Percentiles rank a stretch among this genome's conserved stretches.
Evolutionary conservation across 53 echinoderm and acorn worm genomes (phyloP).

Genomic region (Henricia sp.): DNA sequence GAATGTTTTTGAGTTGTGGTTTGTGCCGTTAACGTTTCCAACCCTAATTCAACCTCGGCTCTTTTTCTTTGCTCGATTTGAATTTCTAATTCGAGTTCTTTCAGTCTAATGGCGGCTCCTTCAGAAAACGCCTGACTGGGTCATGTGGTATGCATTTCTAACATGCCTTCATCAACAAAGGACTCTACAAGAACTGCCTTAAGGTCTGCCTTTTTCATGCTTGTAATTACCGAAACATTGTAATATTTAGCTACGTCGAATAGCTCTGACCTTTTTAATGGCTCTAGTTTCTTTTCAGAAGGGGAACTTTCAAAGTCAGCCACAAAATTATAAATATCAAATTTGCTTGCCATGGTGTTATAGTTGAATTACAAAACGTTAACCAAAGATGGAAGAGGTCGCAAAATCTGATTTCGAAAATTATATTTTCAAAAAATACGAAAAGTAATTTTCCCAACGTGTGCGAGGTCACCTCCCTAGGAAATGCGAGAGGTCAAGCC

Average conservation of each 20-base stretch:
- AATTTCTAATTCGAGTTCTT: conserved; percentile 8
- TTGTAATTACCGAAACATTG: conserved; percentile 17
- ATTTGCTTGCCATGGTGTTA: conserved; percentile 16
- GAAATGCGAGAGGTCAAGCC: too few species aligned
- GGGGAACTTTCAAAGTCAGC: conserved; percentile 13
- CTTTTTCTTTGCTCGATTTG: conserved; percentile 15
- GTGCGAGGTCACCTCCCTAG: too few species aligned
- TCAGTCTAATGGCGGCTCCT: background rate
- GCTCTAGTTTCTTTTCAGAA: conserved; percentile 12
- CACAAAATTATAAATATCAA: conserved; percentile 14
- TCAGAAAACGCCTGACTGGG: background rate
- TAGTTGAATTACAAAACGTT: too few species aligned
- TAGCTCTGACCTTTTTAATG: conserved; percentile 18
- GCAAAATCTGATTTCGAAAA: too few species aligned
- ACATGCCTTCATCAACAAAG: conserved; percentile 2
- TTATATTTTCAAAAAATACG: too few species aligned
- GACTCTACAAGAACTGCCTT: conserved; percentile 27
- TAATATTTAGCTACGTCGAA: conserved; percentile 33
- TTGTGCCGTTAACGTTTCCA: conserved; percentile 52
- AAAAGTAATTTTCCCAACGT: too few species aligned
- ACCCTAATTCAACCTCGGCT: conserved; percentile 41
- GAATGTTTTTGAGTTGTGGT: background rate
- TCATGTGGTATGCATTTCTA: background rate
- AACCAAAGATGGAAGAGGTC: too few species aligned
- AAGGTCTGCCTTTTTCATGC: conserved; percentile 28